Conservation (phyloP, 1,140 invertebrate species). For the Dinoponera quadriceps region DNA sequence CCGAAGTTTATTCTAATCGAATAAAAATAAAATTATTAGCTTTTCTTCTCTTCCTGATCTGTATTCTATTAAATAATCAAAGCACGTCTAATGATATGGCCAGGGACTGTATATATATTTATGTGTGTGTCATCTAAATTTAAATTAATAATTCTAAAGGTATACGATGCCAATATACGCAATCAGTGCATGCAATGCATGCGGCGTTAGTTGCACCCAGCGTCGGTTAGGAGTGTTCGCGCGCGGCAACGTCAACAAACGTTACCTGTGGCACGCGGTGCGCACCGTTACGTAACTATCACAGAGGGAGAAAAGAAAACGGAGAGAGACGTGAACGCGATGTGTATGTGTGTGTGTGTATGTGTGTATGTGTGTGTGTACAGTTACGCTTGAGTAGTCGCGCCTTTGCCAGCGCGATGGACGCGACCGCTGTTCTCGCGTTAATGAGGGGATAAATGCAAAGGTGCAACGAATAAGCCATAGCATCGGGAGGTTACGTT, state of each 20-base stretch:
- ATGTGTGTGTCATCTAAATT: not conserved
- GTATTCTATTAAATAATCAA: no score
- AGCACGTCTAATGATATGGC: no score
- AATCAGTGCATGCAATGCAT: constrained; percentile 83
- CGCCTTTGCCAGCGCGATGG: constrained; percentile 12
- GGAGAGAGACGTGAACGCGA: constrained; percentile 50
- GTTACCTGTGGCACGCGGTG: constrained; percentile 20
- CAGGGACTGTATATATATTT: no score
- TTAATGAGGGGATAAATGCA: constrained; percentile 43
- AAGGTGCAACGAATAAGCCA: constrained; percentile 58
- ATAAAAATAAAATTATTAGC: no score
- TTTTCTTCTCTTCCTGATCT: no score
- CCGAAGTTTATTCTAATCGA: no score
- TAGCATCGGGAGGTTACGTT: constrained; percentile 27
- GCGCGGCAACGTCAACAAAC: constrained; percentile 37
- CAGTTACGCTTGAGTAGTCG: constrained; percentile 28
- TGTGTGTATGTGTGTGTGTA: constrained; percentile 3
- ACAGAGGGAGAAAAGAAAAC: constrained; percentile 28
- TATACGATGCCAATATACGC: constrained; percentile 74
- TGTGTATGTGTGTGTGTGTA: no score
- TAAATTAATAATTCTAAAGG: constrained; percentile 22
- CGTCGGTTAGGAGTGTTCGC: constrained; percentile 71
- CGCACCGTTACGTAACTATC: constrained; percentile 21
- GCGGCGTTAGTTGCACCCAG: constrained; percentile 82
- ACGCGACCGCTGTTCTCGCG: constrained; percentile 26